A percentile compares a stretch with the other conserved stretches of the same genome.
phyloP scores from a whole-genome alignment of 1,140 invertebrate genomes.

The Rhynchophorus ferrugineus region DNA sequence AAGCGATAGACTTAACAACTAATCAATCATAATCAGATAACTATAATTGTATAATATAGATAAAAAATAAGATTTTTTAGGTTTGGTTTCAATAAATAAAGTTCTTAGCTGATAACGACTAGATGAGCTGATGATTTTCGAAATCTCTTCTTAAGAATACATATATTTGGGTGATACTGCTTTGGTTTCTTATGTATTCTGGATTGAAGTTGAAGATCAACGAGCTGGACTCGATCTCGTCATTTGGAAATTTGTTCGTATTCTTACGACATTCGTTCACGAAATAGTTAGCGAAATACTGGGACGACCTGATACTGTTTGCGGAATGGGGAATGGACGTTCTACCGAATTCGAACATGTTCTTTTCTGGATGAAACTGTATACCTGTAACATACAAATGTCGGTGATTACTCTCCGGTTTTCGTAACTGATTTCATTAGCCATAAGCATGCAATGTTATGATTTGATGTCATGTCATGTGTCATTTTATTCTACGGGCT shows the following conservation, averaged over 20 bases:
- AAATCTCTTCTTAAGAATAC: slow-evolving; percentile 44
- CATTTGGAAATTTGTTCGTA: slow-evolving; percentile 44
- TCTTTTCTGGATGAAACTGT: slow-evolving; percentile 91
- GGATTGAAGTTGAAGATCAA: slow-evolving; percentile 62
- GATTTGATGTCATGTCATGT: too few species aligned
- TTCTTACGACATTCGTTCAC: slow-evolving; percentile 64
- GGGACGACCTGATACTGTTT: slow-evolving; percentile 53
- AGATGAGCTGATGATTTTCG: slow-evolving; percentile 9
- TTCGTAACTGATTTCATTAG: too few species aligned
- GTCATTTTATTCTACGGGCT: too few species aligned
- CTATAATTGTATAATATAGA: too few species aligned
- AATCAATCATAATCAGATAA: too few species aligned
- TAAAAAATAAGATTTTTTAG: too few species aligned
- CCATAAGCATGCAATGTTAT: too few species aligned
- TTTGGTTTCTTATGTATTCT: slow-evolving; percentile 47
- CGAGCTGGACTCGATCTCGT: slow-evolving; percentile 42
- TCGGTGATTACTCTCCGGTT: too few species aligned
- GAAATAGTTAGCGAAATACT: slow-evolving; percentile 83
- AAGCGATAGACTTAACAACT: too few species aligned
- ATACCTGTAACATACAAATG: slow-evolving; percentile 42
- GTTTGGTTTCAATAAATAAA: too few species aligned
- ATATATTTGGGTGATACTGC: slow-evolving; percentile 51
- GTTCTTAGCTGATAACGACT: too few species aligned
- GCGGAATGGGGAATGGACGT: slow-evolving; percentile 54
- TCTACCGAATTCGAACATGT: slow-evolving; percentile 67